These are phyloP conservation scores for Pseudorasbora parva DNA, from an alignment of 2,113 vertebrate species.

Conservation along the genomic window DNA sequence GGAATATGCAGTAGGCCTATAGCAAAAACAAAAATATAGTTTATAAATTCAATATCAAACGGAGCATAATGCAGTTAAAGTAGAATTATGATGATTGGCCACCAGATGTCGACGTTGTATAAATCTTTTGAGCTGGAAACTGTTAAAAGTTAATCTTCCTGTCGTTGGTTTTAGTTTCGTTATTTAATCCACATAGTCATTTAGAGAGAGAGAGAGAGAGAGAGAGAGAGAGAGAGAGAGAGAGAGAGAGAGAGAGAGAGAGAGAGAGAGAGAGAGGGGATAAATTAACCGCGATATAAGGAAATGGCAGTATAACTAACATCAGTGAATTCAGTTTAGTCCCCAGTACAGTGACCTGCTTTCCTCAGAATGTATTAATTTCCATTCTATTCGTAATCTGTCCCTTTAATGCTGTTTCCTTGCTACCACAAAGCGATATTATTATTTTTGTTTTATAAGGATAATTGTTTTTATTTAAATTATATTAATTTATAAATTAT, in stretches of 20 bases:
- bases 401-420: not conserved
- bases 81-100: not conserved
- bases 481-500: not conserved
- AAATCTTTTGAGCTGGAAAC: not conserved
- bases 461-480: not conserved
- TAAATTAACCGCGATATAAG: no score
- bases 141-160: not conserved
- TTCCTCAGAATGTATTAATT: not conserved
- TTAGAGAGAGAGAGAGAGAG: no score
- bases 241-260: no score
- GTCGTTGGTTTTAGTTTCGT: no score
- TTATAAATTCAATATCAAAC: not conserved
- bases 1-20: no score
- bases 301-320: no score
- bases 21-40: not conserved
- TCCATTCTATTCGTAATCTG: not conserved
- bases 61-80: not conserved
- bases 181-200: not conserved
- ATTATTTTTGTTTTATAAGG: not conserved
- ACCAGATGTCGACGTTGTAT: conserved; percentile 18
- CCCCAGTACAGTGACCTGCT: not conserved
- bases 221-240: no score
- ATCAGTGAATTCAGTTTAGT: not conserved
- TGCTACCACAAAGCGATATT: not conserved
- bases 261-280: no score